Evolutionary conservation across 2,113 vertebrate genomes (phyloP), one percentile per base, ranked within the genome.

Genomic region (Setophaga coronata): DNA sequence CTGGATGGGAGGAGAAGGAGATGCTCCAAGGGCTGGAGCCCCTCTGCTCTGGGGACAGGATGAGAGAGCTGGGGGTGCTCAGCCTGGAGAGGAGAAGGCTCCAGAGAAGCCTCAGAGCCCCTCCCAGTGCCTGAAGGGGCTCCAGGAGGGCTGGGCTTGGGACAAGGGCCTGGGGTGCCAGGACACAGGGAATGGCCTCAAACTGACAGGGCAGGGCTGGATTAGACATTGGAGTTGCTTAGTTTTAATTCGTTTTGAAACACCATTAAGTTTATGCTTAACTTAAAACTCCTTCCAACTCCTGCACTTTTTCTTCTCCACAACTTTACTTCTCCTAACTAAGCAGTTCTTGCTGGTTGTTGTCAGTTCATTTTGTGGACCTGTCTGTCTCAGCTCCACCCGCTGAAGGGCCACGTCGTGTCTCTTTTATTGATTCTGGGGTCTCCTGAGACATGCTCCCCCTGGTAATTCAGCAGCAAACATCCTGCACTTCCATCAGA

Each of bases 331-430:
- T 92, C 38, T 70, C 91, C 82, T 71, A 58, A 65, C 25, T 62
- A 90, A 95, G 95, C 86, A 90, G 15, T 80, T 93, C 38, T 66
- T 89, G 56, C 82, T 1, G 13, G 47, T 33, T 62, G 14, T 62
- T 96, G 94, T 96, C 86, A 78, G 67, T 83, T 95, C 43, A 31
- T 87, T 94, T 94, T 69, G 81, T 79, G 40, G 43, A 82, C 57
- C 77, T 82, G 94, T 82, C 92, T 62, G 31, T 95, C 81, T 89
- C 48, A 19, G 2, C 65, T 71, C 81, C 38, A 3, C 57, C 60
- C 3, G 19, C 31, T 84, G 38, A 71, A 76, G 47, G 65, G 51
- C 58, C 87, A 78, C 1, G 2, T 82, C 40, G 8, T 71, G 64
- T 83, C 34, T 34, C 38, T 72, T 60, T 62, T 72, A 64, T 62